Evolutionary conservation across 2,113 vertebrate species (phyloP), one percentile per base, ranked within the genome.

Genomic region (Delphinapterus leucas): DNA sequence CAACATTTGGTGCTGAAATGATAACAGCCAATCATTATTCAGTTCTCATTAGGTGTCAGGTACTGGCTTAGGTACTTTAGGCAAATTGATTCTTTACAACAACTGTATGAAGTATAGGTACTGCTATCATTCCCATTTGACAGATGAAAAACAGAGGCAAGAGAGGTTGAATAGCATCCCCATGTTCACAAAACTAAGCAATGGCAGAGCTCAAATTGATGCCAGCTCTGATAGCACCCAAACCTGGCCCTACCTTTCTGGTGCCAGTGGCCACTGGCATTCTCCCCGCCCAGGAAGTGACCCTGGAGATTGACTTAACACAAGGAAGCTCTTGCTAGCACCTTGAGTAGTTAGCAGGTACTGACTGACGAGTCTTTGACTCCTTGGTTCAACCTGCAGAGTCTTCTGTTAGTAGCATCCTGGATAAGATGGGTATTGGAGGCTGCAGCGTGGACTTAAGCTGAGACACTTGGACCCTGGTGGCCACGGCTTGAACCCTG

Each of bases 361-460:
- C 36, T 9, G 20, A 23, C 36, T 9, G 20, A 77, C 5, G 38
- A 41, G 41, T 7, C 60, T 44, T 38, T 6, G 11, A n/a, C 3
- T 15, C 23, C 58, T 15, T 15, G 17, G 38, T 20, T 77, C 7
- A 6, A 20, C 28, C 47, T 31, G 17, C 21, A 23, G 44, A 2
- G 8, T 21, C 1, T 6, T 26, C 28, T 25, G 6, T 36, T 4
- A 4, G 44, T 5, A 6, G 44, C 12, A 1, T 17, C 25, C 38
- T 26, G 81, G 73, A 41, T 2, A 6, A 49, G 12, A 2, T 0
- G 3, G 31, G 3, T 26, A 12, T 1, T 8, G 25, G 60, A 79
- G 31, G 15, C 31, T 7, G 9, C 11, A 13, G 2, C 0, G 2
- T 4, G 4, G 47, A 65, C 61, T 21, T 61, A 4, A 13, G 12